Conservation (phyloP, 2,797 vertebrate species). For the Gymnoscopelus braueri region DNA sequence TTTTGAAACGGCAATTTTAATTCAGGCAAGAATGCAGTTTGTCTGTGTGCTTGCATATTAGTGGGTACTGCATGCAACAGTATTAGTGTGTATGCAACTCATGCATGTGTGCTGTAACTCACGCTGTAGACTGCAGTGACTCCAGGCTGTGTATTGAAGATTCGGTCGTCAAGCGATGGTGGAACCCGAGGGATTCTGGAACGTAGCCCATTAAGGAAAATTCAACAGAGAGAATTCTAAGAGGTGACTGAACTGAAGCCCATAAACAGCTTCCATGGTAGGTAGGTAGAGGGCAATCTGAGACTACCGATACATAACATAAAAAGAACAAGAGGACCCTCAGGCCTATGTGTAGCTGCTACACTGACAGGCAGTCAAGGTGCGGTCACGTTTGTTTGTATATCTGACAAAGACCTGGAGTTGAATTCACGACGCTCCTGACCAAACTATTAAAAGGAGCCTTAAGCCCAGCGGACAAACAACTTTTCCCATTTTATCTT, state of each 20-base stretch:
- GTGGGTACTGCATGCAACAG: too few relatives aligned
- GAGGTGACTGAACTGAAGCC: constrained; percentile 35
- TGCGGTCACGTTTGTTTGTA: not conserved
- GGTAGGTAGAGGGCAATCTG: not conserved
- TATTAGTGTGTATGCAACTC: not conserved
- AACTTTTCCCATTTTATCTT: constrained; percentile 1
- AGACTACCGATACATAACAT: too few relatives aligned
- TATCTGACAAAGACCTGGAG: not conserved
- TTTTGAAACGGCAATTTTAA: too few relatives aligned
- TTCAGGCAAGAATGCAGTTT: too few relatives aligned
- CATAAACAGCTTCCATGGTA: constrained; percentile 10
- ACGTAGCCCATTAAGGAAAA: constrained; percentile 73
- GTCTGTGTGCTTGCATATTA: too few relatives aligned
- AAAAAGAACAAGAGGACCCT: too few relatives aligned
- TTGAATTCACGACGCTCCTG: not conserved
- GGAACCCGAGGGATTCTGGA: constrained; percentile 80
- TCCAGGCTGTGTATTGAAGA: constrained; percentile 82
- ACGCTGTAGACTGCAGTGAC: constrained; percentile 84
- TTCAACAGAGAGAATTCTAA: not conserved
- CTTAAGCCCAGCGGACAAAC: not conserved
- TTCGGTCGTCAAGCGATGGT: constrained; percentile 80
- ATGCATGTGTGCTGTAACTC: constrained; percentile 57
- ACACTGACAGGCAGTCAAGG: constrained; percentile 5
- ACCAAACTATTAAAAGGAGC: constrained; percentile 7
- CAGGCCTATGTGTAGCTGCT: not conserved